Base-by-base conservation (phyloP, 1,140 invertebrate genomes). In the Orius laevigatus region DNA sequence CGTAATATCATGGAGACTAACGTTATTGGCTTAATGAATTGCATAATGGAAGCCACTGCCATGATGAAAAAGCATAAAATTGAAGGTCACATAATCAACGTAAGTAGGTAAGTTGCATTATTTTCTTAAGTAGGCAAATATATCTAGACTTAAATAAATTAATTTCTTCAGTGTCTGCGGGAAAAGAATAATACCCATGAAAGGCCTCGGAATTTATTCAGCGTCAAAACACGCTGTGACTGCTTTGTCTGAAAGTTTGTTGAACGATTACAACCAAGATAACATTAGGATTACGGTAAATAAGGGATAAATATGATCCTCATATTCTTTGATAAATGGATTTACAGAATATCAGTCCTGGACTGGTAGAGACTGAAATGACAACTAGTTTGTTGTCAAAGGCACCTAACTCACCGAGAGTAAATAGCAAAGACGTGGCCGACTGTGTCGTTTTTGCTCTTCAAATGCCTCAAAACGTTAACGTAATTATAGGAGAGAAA, bases 51-150 rank as follows among this genome's bases (percentile, higher is more conserved):
- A 57, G 66, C 73, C 11, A 60, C 76, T 1, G 63, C 66, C 45
- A 65, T 66, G 8, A 78, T 78, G 75, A 61, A 58, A 48, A 60
- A 64, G 52, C 58, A 63, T 19, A 58, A 60, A 2, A 63, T 73
- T 18, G 62, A 68, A 51, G 83, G 82, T 0, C 79, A 85, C 50
- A 73, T 86, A 25, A 66, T 86, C 31, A 72, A 81, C 42, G 69
- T 87, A 2, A 82, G 78, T 60, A 83, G 75, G 75, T 76, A 61
- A 42, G 3, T 19, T 14, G 9, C n/a, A 66, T 76, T 16, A 46
- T 12, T 25, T 11, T 9, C 31, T 32, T 9, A 2, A 12, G 16
- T 46, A 3, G 4, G 3, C n/a, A 36, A 42, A 42, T 41, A 11
- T n/a, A 8, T 34, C 33, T 34, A 14, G 6, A n/a, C 31, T 43